These are phyloP conservation scores for Catharus fuscescens DNA, from an alignment of 2,113 vertebrate species.

Conservation along the genomic window DNA sequence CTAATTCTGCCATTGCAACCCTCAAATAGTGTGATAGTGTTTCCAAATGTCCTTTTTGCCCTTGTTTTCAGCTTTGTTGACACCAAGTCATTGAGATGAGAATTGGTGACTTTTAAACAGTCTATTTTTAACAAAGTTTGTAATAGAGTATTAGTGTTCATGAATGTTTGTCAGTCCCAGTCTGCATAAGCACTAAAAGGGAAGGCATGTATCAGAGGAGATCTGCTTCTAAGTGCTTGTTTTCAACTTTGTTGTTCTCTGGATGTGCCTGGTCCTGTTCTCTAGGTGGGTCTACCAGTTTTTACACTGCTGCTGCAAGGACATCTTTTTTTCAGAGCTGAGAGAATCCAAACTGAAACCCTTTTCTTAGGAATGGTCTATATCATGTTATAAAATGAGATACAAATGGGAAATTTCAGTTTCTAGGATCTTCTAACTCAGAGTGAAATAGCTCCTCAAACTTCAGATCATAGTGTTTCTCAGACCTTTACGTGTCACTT, in stretches of 20 bases:
- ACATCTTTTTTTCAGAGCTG: neutral
- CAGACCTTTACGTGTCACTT: neutral
- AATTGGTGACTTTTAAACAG: constrained; percentile 7
- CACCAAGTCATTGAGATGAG: neutral
- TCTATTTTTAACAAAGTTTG: constrained; percentile 8
- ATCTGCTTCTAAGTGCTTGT: neutral
- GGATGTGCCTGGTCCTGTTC: neutral
- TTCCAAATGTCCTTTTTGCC: neutral
- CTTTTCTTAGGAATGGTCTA: neutral
- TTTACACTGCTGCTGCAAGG: neutral
- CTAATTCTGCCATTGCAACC: neutral
- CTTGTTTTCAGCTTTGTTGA: constrained; percentile 28
- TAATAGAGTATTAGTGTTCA: neutral
- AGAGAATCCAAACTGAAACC: neutral
- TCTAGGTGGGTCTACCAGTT: neutral
- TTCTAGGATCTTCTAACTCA: neutral
- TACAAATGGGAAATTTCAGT: neutral
- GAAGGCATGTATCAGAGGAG: neutral
- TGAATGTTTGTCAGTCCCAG: neutral
- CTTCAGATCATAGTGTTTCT: neutral
- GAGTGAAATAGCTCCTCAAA: neutral
- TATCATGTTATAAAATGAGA: neutral
- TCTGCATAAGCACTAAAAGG: neutral
- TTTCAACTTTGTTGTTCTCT: neutral
- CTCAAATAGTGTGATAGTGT: neutral